Percentiles rank a stretch among this genome's conserved stretches.
Evolutionary conservation across 2,888 invertebrate genomes (phyloP).

Genomic region (Athalia circularis): DNA sequence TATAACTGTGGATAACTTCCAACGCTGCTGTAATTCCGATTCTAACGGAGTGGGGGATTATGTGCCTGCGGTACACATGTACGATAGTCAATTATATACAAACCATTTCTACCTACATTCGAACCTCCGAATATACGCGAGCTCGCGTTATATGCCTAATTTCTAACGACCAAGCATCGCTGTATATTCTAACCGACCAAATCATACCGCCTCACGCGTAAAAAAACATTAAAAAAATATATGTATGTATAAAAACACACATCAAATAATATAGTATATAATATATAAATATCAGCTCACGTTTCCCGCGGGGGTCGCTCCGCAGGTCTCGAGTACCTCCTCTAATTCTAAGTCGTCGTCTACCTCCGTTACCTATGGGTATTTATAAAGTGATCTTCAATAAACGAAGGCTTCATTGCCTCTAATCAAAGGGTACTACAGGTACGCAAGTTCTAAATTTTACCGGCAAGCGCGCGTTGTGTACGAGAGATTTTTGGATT

Average conservation of each 20-base stretch:
- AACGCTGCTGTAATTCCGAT: conserved; percentile 5
- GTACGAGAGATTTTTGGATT: too few relatives aligned
- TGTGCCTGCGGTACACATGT: neutral
- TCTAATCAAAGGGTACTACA: conserved; percentile 15
- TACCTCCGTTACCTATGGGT: conserved; percentile 18
- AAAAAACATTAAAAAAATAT: neutral
- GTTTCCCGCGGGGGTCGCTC: conserved; percentile 23
- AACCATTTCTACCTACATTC: neutral
- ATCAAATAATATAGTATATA: conserved; percentile 1
- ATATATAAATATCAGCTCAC: conserved; percentile 31
- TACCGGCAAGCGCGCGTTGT: too few relatives aligned
- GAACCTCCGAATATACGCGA: conserved; percentile 12
- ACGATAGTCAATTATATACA: too few relatives aligned
- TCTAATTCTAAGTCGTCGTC: neutral
- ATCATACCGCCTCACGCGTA: too few relatives aligned
- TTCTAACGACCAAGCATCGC: too few relatives aligned
- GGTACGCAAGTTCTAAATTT: too few relatives aligned
- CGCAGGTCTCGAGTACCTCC: conserved; percentile 12
- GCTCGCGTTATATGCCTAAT: too few relatives aligned
- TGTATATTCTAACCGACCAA: too few relatives aligned
- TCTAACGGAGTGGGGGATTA: neutral
- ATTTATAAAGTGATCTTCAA: conserved; percentile 20
- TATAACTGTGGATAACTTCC: conserved; percentile 38
- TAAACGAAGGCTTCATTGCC: conserved; percentile 40
- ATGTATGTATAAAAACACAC: neutral